phyloP scores from a whole-genome alignment of 2,113 vertebrate genomes.

The Cervus canadensis region DNA sequence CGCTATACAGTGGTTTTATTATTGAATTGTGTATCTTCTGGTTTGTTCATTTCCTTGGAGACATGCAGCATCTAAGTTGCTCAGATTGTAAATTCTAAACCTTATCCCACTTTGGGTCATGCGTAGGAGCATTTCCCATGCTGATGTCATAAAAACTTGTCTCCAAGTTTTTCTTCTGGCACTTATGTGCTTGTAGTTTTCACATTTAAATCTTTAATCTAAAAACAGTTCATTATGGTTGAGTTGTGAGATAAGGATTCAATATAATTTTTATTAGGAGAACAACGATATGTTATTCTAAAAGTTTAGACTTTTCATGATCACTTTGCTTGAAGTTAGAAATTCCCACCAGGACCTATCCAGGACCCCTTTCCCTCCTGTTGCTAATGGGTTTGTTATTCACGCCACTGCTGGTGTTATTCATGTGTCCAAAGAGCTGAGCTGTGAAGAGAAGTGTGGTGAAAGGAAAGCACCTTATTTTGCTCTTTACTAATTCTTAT shows the following conservation, averaged over 20 bases:
- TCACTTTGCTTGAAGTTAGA: not conserved
- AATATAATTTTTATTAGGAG: not conserved
- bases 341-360: not conserved
- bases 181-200: not conserved
- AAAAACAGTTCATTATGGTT: not conserved
- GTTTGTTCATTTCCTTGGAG: not conserved
- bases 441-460: not conserved
- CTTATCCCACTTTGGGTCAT: not conserved
- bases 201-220: not conserved
- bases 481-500: not conserved
- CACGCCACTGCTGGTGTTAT: not conserved
- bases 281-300: not conserved
- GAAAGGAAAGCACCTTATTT: not conserved
- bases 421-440: not conserved
- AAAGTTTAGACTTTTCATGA: not conserved
- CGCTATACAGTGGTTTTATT: accelerated
- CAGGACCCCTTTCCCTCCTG: not conserved
- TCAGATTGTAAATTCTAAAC: not conserved
- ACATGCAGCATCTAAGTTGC: not conserved
- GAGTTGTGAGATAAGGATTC: not conserved
- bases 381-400: not conserved
- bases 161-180: not conserved
- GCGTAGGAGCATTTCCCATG: not conserved
- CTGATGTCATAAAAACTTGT: not conserved
- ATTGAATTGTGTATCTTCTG: not conserved